These are phyloP conservation scores for Hemiprocne comata DNA, from an alignment of 2,113 vertebrate species.

Conservation along the genomic window DNA sequence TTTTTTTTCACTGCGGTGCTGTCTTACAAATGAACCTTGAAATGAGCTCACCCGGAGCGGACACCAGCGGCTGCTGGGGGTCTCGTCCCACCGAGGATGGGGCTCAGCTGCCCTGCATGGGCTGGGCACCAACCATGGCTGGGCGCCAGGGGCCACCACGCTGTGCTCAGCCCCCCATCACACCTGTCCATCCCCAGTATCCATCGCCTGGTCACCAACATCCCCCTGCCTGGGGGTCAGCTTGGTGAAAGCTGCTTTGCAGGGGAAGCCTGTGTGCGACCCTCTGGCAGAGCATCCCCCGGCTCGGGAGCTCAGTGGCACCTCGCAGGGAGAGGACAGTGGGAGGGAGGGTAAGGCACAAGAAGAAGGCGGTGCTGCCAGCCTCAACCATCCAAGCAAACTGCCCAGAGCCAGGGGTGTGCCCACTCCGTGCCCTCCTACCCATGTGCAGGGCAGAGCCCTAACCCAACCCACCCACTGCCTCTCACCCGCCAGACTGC, in stretches of 20 bases:
- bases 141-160: fast-evolving
- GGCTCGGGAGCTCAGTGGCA: neutral
- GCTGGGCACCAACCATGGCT: neutral
- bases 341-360: neutral
- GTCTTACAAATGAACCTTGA: slow-evolving; percentile 42
- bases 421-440: fast-evolving
- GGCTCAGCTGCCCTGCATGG: neutral
- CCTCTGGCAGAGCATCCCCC: neutral
- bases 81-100: neutral
- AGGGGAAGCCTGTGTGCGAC: neutral
- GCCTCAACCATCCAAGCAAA: neutral
- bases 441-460: neutral
- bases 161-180: neutral
- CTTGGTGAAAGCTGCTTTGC: neutral
- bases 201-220: fast-evolving
- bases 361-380: neutral
- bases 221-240: neutral
- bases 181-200: fast-evolving
- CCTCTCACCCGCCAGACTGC: fast-evolving
- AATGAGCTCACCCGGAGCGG: slow-evolving; percentile 5
- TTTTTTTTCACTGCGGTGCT: neutral
- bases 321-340: neutral
- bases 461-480: neutral
- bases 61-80: neutral
- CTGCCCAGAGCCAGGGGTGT: no score